Evolutionary conservation across 2,888 invertebrate genomes (phyloP).

Genomic region (Amiota minor): DNA sequence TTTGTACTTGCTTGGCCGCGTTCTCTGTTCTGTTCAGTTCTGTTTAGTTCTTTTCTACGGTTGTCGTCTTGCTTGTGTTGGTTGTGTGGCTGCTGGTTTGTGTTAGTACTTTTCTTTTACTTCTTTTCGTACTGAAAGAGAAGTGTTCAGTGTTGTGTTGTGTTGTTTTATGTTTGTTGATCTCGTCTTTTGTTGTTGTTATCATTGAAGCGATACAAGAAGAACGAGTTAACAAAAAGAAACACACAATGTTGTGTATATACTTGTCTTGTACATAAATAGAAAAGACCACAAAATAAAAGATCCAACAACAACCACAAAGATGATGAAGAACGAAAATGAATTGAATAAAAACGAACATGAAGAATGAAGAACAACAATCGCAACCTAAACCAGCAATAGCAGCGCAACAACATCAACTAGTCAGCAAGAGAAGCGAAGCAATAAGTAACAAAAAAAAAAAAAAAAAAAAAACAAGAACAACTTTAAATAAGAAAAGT

Average conservation of each 20-base stretch:
- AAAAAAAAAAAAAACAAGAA: slow-evolving; percentile 43
- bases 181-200: slow-evolving; percentile 4
- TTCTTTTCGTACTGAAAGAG: too few species aligned
- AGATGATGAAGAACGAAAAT: slow-evolving; percentile 4
- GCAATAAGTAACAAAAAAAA: slow-evolving; percentile 32
- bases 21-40: too few species aligned
- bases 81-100: too few species aligned
- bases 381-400: too few species aligned
- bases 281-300: slow-evolving; percentile 6
- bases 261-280: slow-evolving; percentile 9
- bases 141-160: not conserved
- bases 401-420: slow-evolving; percentile 15
- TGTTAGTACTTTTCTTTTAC: too few species aligned
- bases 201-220: slow-evolving; percentile 22
- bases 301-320: not conserved
- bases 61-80: too few species aligned
- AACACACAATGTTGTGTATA: not conserved
- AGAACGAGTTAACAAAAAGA: slow-evolving; percentile 19
- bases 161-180: not conserved
- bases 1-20: too few species aligned
- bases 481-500: not conserved
- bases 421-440: slow-evolving; percentile 22
- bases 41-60: too few species aligned
- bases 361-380: too few species aligned
- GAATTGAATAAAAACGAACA: slow-evolving; percentile 14